Base-by-base conservation (phyloP, 2,113 vertebrate species). In the Gorilla gorilla region DNA sequence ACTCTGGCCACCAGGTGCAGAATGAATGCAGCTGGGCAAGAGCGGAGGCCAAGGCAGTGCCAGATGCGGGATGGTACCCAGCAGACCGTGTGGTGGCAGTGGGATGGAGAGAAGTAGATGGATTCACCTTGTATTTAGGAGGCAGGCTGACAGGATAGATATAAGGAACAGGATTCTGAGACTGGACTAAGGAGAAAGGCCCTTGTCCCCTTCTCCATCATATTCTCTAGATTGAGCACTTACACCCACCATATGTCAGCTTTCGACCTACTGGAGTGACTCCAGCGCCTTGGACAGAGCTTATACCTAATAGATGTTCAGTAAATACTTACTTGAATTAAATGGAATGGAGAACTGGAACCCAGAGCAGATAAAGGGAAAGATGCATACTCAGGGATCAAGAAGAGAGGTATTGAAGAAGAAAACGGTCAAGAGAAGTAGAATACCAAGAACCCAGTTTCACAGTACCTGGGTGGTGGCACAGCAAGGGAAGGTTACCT, bases 401-500 rank as follows among this genome's bases (percentile, higher is more conserved):
- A 50, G 57, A 55, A 70, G 72, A 66, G 48, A 66, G 66, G 11
- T 20, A 23, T 48, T 17, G 59, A 17, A 50, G 76, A 11, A 25
- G 43, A 16, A 66, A 73, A 20, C 2, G n/a, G 23, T 2, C 27
- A 35, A 23, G 76, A 72, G 40, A 43, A 59, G 32, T 0, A 14
- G 18, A n/a, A 22, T 4, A 3, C 52, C 43, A 6, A 13, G 35
- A 13, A 43, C 40, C 32, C 2, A 27, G 55, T 8, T 45, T 32
- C 76, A 10, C 27, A 52, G 89, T 55, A 9, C 48, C 48, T 0
- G 59, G 92, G 27, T 2, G 66, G 9, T 7, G 70, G 66, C 3
- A 0, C 27, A 32, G 27, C 66, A 68, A 68, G 66, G 30, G 30
- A 68, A 35, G 66, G 98, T 98, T 98, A 99, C 99, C 99, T 99